phyloP scores from a whole-genome alignment of 2,113 vertebrate species.

The Scartelaos histophorus region DNA sequence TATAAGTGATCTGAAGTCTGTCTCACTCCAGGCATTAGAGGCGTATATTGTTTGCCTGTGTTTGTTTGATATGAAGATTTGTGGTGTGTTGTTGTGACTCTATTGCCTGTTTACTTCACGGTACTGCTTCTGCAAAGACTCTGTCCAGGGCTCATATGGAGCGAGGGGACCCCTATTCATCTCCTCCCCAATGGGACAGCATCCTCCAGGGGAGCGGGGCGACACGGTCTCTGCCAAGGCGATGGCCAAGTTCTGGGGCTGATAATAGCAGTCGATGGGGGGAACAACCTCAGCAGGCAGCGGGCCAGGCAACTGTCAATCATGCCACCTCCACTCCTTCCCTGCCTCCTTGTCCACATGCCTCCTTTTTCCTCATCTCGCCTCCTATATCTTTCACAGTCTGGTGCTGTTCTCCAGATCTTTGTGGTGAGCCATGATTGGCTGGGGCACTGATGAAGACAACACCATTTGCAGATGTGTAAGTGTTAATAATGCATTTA shows the following conservation, averaged over 20 bases:
- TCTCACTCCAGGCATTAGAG: not conserved
- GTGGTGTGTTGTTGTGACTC: constrained; percentile 62
- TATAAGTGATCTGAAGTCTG: not conserved
- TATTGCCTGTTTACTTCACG: constrained; percentile 70
- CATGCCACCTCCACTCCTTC: constrained; percentile 59
- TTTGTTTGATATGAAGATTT: constrained; percentile 28
- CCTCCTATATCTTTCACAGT: constrained; percentile 31
- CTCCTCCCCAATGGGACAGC: constrained; percentile 73
- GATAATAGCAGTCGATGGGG: constrained; percentile 76
- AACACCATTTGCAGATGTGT: constrained; percentile 53
- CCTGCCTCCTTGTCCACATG: constrained; percentile 36
- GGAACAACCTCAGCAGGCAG: constrained; percentile 75
- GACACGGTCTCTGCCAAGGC: constrained; percentile 72
- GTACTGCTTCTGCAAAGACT: constrained; percentile 64
- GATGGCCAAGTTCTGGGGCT: constrained; percentile 71
- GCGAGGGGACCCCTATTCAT: constrained; percentile 76
- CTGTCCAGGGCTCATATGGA: constrained; percentile 70
- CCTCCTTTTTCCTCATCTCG: constrained; percentile 29
- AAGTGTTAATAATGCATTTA: constrained; percentile 40
- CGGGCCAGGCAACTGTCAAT: constrained; percentile 77
- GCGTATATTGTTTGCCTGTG: constrained; percentile 1
- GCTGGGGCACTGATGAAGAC: constrained; percentile 23
- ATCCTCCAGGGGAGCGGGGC: constrained; percentile 75
- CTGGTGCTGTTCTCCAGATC: constrained; percentile 37
- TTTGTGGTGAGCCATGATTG: constrained; percentile 40